Percentiles rank a stretch among this genome's conserved stretches.
Conservation (phyloP, 64 coral and sea anemone species). For the Montipora efflorescens region DNA sequence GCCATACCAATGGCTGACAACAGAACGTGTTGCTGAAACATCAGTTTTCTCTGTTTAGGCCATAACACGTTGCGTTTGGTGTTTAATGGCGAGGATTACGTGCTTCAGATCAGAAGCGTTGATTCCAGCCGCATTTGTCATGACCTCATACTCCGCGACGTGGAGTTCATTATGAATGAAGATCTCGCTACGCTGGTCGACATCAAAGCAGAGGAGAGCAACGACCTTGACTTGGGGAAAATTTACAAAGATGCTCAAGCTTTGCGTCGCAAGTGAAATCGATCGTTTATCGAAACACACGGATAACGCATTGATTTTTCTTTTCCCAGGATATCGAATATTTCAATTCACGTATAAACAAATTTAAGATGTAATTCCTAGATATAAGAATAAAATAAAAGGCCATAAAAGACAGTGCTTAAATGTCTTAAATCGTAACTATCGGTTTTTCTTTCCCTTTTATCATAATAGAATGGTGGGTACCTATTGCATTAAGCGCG, state of each 20-base stretch:
- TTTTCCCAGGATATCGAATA: slow-evolving; percentile 1
- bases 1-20: slow-evolving; percentile 12
- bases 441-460: neutral
- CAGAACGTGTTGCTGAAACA: neutral
- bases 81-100: slow-evolving; percentile 2
- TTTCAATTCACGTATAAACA: neutral
- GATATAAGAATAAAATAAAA: neutral
- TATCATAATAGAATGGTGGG: too few relatives aligned
- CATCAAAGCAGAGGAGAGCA: neutral
- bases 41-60: slow-evolving; percentile 17
- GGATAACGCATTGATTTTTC: neutral
- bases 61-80: slow-evolving; percentile 4
- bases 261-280: neutral
- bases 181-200: slow-evolving; percentile 15
- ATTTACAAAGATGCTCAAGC: slow-evolving; percentile 21
- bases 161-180: slow-evolving; percentile 14
- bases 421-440: neutral
- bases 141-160: slow-evolving; percentile 25
- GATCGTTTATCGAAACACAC: slow-evolving; percentile 5
- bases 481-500: too few relatives aligned
- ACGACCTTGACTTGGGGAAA: slow-evolving; percentile 6
- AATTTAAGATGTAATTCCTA: slow-evolving; percentile 7
- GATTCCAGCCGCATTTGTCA: neutral
- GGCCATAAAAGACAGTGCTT: neutral
- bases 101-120: slow-evolving; percentile 10